Evolutionary conservation across 2,797 vertebrate genomes (phyloP).

Genomic region (Erithacus rubecula): DNA sequence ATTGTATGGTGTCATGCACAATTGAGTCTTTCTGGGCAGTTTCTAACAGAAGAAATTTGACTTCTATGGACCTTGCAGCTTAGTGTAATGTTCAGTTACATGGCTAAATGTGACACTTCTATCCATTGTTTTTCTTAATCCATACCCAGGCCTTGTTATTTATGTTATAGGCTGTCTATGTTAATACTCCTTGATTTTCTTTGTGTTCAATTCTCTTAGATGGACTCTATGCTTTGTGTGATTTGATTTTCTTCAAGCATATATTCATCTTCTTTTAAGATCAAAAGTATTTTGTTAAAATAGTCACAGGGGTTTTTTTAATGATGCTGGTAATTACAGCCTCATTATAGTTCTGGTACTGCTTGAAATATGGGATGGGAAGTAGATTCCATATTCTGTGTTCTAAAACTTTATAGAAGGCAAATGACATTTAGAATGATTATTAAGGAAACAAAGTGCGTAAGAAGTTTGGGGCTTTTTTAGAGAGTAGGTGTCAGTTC

Average conservation of each 20-base stretch:
- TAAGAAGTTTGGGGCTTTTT: not conserved
- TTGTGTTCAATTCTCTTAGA: not conserved
- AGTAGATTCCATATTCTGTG: not conserved
- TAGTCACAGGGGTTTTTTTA: not conserved
- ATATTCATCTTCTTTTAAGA: not conserved
- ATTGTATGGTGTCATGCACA: not conserved
- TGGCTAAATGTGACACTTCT: not conserved
- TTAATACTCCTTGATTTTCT: not conserved
- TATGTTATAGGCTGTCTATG: not conserved
- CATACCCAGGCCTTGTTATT: not conserved
- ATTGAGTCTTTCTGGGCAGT: not conserved
- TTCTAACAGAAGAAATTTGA: not conserved
- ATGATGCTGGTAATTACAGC: not conserved
- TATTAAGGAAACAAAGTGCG: not conserved
- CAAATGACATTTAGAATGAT: not conserved
- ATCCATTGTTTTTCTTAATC: not conserved
- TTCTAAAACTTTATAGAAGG: not conserved
- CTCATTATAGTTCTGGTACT: not conserved
- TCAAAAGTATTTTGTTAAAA: not conserved
- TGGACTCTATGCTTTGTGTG: not conserved
- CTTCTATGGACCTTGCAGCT: not conserved
- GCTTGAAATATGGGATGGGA: not conserved
- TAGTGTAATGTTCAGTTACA: not conserved
- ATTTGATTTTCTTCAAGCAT: not conserved
- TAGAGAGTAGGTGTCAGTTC: not conserved